These are phyloP conservation scores for Apis dorsata DNA, from an alignment of 1,140 invertebrate species.

Conservation along the genomic window DNA sequence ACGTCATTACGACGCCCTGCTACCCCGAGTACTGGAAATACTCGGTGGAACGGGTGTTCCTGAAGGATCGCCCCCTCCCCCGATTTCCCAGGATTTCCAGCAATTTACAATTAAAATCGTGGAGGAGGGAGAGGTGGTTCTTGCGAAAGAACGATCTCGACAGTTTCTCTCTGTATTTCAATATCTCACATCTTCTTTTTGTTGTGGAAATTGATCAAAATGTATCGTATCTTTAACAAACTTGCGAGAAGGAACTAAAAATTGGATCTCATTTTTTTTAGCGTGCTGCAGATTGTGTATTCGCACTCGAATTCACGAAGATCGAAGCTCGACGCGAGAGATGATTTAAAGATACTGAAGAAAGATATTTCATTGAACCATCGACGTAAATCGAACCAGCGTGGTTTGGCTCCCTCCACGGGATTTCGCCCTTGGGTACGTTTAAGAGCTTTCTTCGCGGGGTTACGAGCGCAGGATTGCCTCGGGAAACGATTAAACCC, in stretches of 20 bases:
- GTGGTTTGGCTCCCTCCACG: neutral
- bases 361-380: too few relatives aligned
- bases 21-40: neutral
- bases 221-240: too few relatives aligned
- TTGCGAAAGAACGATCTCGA: too few relatives aligned
- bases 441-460: slow-evolving; percentile 10
- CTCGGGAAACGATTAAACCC: slow-evolving; percentile 10
- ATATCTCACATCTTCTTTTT: too few relatives aligned
- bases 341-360: neutral
- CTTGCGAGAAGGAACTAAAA: too few relatives aligned
- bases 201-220: too few relatives aligned
- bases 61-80: neutral
- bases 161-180: too few relatives aligned
- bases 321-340: neutral
- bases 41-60: neutral
- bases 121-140: too few relatives aligned
- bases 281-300: too few relatives aligned
- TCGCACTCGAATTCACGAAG: too few relatives aligned
- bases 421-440: neutral
- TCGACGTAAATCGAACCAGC: neutral
- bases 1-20: neutral
- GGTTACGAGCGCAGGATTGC: neutral
- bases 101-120: neutral
- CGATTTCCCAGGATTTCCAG: neutral
- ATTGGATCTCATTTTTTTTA: too few relatives aligned